These are phyloP conservation scores for Mylabris sibirica DNA, from an alignment of 2,888 invertebrate genomes.

Conservation along the genomic window DNA sequence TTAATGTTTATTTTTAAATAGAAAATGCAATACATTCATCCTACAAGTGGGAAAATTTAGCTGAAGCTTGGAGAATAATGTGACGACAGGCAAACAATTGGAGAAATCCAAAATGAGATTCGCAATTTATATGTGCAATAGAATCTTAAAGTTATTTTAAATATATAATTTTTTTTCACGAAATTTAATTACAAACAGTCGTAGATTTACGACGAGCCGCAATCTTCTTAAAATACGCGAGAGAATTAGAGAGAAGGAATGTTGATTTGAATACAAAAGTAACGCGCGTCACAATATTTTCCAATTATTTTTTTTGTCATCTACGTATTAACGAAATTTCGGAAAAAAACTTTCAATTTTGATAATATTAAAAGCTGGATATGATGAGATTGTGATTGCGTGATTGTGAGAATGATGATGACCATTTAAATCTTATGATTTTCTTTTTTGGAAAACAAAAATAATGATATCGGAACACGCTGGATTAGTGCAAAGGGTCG, in stretches of 20 bases:
- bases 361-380: neutral
- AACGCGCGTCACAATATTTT: constrained; percentile 7
- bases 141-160: too few species aligned
- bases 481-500: constrained; percentile 46
- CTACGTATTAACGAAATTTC: neutral
- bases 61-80: constrained; percentile 32
- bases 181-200: too few species aligned
- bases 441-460: neutral
- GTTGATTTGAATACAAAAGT: too few species aligned
- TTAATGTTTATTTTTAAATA: neutral
- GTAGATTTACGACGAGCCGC: too few species aligned
- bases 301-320: neutral
- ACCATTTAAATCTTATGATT: neutral
- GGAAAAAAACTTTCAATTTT: neutral
- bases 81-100: constrained; percentile 25
- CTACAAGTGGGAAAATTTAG: constrained; percentile 35
- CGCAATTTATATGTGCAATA: too few species aligned
- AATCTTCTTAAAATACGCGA: too few species aligned
- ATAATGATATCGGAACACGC: constrained; percentile 39
- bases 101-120: neutral
- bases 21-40: constrained; percentile 42
- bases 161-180: too few species aligned
- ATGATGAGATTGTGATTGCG: neutral
- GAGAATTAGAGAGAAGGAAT: too few species aligned
- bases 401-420: neutral